These are phyloP conservation scores for Ophion ellenae DNA, from an alignment of 2,888 invertebrate species.

Conservation along the genomic window DNA sequence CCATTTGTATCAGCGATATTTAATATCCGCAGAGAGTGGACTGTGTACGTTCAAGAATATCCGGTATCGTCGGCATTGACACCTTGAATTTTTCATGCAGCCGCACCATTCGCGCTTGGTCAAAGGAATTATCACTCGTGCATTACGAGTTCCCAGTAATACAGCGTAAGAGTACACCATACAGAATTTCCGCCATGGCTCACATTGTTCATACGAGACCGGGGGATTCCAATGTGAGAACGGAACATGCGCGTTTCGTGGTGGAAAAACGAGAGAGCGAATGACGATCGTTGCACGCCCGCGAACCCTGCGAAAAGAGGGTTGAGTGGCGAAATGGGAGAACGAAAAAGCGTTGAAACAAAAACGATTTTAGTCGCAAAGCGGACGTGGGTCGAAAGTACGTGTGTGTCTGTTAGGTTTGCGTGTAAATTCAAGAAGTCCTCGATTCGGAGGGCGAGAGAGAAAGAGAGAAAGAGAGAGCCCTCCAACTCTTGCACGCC, in stretches of 20 bases:
- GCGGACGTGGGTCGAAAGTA: conserved; percentile 42
- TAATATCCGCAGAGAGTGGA: not conserved
- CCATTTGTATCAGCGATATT: not conserved
- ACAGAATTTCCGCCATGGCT: conserved; percentile 65
- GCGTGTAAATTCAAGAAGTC: conserved; percentile 72
- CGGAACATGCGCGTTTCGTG: conserved; percentile 17
- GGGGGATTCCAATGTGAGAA: not conserved
- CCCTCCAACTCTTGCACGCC: conserved; percentile 41
- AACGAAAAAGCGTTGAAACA: conserved; percentile 40
- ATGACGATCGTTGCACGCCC: conserved; percentile 34
- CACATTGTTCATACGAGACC: conserved; percentile 39
- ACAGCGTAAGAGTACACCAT: conserved; percentile 60
- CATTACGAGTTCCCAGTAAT: conserved; percentile 66
- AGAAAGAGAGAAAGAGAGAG: not conserved
- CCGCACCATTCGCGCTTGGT: conserved; percentile 27
- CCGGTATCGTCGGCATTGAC: conserved; percentile 24
- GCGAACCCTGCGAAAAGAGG: conserved; percentile 13
- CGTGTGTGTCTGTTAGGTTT: conserved; percentile 56
- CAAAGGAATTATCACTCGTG: conserved; percentile 29
- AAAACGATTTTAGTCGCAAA: conserved; percentile 62
- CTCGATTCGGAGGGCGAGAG: conserved; percentile 59
- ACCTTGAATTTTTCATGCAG: conserved; percentile 63
- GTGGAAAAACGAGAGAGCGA: conserved; percentile 13
- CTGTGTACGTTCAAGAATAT: conserved; percentile 4
- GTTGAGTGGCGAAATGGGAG: conserved; percentile 29